Conservation (phyloP, 2,888 invertebrate genomes). For the Nomada fabriciana region DNA sequence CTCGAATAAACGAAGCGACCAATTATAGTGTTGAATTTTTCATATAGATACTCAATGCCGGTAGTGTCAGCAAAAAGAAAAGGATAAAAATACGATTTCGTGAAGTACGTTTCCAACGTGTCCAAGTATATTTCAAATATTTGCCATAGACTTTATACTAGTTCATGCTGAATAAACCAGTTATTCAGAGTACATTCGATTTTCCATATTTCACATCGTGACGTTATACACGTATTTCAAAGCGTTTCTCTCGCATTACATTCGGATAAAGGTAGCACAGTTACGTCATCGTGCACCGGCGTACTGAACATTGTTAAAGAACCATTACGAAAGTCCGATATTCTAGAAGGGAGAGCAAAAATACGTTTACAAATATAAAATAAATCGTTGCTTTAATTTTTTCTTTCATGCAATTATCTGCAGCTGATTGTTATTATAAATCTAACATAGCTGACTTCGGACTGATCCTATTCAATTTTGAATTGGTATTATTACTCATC, state of each 20-base stretch:
- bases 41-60: neutral
- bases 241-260: neutral
- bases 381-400: too few relatives aligned
- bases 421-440: too few relatives aligned
- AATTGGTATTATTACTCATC: too few relatives aligned
- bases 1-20: too few relatives aligned
- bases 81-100: neutral
- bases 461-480: too few relatives aligned
- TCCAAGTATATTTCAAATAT: neutral
- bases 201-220: neutral
- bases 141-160: neutral
- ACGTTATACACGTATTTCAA: conserved; percentile 7
- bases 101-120: neutral
- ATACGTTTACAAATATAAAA: too few relatives aligned
- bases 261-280: neutral
- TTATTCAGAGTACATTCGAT: conserved; percentile 7
- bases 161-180: conserved; percentile 10
- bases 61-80: neutral
- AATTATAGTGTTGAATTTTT: too few relatives aligned
- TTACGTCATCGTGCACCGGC: neutral
- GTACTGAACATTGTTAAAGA: neutral
- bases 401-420: too few relatives aligned
- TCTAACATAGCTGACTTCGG: too few relatives aligned
- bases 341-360: too few relatives aligned
- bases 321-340: too few relatives aligned